phyloP scores from a whole-genome alignment of 2,797 vertebrate genomes.

The Tokudaia muenninki region DNA sequence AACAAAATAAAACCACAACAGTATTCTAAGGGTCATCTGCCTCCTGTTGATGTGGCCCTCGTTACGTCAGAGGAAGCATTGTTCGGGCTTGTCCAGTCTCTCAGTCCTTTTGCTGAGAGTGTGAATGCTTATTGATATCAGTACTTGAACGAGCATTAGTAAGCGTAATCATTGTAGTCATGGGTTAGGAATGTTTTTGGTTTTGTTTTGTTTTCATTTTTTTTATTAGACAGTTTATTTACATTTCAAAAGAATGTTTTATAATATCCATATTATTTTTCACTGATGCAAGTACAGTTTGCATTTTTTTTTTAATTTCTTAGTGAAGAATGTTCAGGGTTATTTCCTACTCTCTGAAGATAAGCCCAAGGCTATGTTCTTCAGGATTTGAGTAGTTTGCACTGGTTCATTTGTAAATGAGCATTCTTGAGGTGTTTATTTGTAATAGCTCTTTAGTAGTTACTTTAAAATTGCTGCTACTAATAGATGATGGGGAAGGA shows the following conservation, averaged over 20 bases:
- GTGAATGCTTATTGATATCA: slow-evolving; percentile 84
- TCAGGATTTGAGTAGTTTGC: slow-evolving; percentile 75
- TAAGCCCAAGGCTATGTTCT: slow-evolving; percentile 64
- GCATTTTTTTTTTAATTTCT: slow-evolving; percentile 78
- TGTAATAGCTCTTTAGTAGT: slow-evolving; percentile 70
- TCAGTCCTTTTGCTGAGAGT: slow-evolving; percentile 79
- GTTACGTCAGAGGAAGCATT: slow-evolving; percentile 54
- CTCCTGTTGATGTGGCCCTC: slow-evolving; percentile 52
- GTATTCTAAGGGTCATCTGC: slow-evolving; percentile 69
- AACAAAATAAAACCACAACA: slow-evolving; percentile 28
- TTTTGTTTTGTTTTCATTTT: slow-evolving; percentile 39
- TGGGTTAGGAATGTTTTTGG: slow-evolving; percentile 81
- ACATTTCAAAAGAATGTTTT: slow-evolving; percentile 73
- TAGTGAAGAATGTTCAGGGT: slow-evolving; percentile 65
- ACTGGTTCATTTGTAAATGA: slow-evolving; percentile 76
- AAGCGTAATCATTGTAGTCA: slow-evolving; percentile 82
- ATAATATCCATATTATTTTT: slow-evolving; percentile 80
- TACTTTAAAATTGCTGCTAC: slow-evolving; percentile 76
- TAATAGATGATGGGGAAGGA: slow-evolving; percentile 71
- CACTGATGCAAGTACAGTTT: slow-evolving; percentile 79
- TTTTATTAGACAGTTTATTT: no score
- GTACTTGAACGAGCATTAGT: slow-evolving; percentile 86
- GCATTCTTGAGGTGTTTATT: slow-evolving; percentile 67
- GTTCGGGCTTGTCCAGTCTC: slow-evolving; percentile 78
- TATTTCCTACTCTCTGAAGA: slow-evolving; percentile 79